These are phyloP conservation scores for Sitta carolinensis DNA, from an alignment of 2,797 vertebrate genomes.

Conservation along the genomic window DNA sequence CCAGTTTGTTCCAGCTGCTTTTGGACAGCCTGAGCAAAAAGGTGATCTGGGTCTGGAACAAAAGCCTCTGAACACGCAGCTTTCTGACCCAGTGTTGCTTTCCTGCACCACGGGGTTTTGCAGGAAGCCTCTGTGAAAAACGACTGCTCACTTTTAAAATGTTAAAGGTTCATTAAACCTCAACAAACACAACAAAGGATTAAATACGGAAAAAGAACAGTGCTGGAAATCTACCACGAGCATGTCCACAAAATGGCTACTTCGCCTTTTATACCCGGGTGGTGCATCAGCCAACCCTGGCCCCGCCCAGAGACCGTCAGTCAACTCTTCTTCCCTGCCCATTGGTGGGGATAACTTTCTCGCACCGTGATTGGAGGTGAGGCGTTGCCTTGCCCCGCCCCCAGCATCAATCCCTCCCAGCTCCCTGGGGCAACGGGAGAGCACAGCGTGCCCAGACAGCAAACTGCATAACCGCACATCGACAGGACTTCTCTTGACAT, in stretches of 20 bases:
- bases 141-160: neutral
- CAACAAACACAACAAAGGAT: neutral
- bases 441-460: no score
- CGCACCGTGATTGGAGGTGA: neutral
- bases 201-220: neutral
- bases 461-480: no score
- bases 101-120: neutral
- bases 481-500: neutral
- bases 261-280: neutral
- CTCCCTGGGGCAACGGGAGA: no score
- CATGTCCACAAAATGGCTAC: neutral
- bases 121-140: neutral
- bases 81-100: neutral
- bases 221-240: neutral
- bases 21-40: neutral
- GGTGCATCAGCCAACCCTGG: neutral
- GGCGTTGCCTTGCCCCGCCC: neutral
- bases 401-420: no score
- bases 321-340: neutral
- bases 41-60: neutral
- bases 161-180: neutral
- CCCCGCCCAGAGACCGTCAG: neutral
- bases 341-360: no score
- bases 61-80: neutral
- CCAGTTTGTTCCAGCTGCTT: neutral